phyloP scores from a whole-genome alignment of 2,113 vertebrate species.

The Heterotilapia buettikoferi region DNA sequence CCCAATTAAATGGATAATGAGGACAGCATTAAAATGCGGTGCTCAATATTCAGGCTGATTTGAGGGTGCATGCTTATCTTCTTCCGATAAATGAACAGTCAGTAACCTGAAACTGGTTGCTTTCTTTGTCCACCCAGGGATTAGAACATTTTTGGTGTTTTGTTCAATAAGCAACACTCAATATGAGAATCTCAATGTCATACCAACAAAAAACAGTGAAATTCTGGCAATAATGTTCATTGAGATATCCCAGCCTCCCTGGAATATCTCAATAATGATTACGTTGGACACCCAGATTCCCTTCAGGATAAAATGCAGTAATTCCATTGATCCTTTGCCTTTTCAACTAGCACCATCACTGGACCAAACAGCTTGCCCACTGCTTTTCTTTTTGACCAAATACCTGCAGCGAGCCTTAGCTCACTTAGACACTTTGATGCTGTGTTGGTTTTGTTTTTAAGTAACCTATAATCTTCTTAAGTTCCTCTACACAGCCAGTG shows the following conservation, averaged over 20 bases:
- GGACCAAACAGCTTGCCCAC: neutral
- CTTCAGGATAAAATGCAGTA: neutral
- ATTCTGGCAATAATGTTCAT: neutral
- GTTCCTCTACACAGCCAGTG: neutral
- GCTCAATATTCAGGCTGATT: neutral
- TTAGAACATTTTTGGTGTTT: neutral
- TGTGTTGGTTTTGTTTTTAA: neutral
- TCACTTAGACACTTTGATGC: neutral
- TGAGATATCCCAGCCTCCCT: neutral
- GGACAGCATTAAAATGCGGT: neutral
- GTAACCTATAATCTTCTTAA: neutral
- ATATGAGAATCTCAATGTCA: neutral
- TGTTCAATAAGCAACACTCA: neutral
- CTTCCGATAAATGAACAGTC: neutral
- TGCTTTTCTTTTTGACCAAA: neutral
- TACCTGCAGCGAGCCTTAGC: neutral
- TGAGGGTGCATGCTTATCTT: neutral
- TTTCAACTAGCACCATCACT: neutral
- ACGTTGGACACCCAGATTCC: neutral
- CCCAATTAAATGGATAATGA: neutral
- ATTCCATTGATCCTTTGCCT: fast-evolving
- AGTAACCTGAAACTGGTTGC: neutral
- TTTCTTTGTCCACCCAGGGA: neutral
- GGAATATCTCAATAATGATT: neutral
- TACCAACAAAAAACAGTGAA: neutral